phyloP scores from a whole-genome alignment of 2,113 vertebrate genomes.

The Gadus chalcogrammus region DNA sequence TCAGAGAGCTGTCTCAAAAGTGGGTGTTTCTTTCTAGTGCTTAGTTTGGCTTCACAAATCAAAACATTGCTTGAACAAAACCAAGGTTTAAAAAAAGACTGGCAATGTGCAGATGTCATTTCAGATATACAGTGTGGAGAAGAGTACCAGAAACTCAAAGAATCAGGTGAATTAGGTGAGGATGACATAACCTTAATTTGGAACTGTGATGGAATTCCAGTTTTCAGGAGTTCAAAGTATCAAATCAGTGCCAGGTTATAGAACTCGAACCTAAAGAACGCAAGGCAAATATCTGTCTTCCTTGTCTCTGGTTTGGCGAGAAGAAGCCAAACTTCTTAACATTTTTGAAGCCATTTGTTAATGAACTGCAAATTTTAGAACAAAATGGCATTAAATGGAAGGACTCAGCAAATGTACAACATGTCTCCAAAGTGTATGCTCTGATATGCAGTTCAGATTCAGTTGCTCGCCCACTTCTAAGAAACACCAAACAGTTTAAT shows the following conservation, averaged over 20 bases:
- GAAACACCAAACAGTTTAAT: slow-evolving; percentile 36
- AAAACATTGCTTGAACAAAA: slow-evolving; percentile 27
- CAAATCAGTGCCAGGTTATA: too few relatives aligned
- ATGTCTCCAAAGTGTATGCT: slow-evolving; percentile 21
- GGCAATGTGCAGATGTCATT: background rate
- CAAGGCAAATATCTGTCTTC: slow-evolving; percentile 14
- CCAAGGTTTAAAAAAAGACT: too few relatives aligned
- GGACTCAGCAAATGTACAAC: slow-evolving; percentile 2
- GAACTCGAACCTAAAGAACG: slow-evolving; percentile 17
- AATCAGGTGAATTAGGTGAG: slow-evolving; percentile 7
- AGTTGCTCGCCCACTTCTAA: slow-evolving; percentile 26
- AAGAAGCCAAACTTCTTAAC: slow-evolving; percentile 32
- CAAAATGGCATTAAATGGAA: slow-evolving; percentile 18
- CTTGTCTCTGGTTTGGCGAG: slow-evolving; percentile 32
- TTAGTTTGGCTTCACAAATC: slow-evolving; percentile 26
- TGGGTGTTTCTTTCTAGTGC: slow-evolving; percentile 15
- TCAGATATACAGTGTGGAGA: slow-evolving; percentile 18
- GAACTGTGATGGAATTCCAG: slow-evolving; percentile 36
- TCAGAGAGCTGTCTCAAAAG: slow-evolving; percentile 2
- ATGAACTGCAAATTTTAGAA: slow-evolving; percentile 12
- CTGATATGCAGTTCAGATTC: slow-evolving; percentile 31
- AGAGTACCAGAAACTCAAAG: slow-evolving; percentile 19
- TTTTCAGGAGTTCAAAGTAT: slow-evolving; percentile 32
- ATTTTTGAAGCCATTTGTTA: slow-evolving; percentile 29
- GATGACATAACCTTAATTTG: slow-evolving; percentile 28